These are phyloP conservation scores for Ibycter americanus DNA, from an alignment of 2,797 vertebrate genomes.

Conservation along the genomic window DNA sequence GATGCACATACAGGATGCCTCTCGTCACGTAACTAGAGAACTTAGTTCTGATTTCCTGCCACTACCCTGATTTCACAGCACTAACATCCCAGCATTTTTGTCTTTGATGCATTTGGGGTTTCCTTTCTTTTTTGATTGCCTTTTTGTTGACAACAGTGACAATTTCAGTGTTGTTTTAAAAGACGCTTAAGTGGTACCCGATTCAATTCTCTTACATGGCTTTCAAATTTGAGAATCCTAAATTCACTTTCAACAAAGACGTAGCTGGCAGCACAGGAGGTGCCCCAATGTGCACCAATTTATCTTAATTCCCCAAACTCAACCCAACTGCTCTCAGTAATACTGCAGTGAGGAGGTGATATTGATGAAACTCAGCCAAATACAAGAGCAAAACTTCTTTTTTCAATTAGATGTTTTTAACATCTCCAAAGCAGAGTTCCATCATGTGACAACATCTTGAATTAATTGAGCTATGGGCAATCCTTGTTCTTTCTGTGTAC, in stretches of 20 bases:
- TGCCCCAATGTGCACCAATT: not conserved
- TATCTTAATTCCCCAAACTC: not conserved
- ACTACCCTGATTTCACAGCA: not conserved
- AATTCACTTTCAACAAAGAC: not conserved
- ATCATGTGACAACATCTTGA: constrained; percentile 50
- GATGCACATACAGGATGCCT: not conserved
- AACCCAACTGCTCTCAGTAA: not conserved
- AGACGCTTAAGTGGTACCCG: not conserved
- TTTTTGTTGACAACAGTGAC: not conserved
- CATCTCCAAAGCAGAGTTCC: constrained; percentile 27
- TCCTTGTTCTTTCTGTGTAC: constrained; percentile 10
- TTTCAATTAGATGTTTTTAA: constrained; percentile 20
- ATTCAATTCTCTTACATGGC: not conserved
- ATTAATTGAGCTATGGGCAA: constrained; percentile 31
- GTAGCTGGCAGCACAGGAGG: not conserved
- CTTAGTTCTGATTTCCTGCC: not conserved
- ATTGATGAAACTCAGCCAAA: constrained; percentile 23
- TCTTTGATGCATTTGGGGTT: not conserved
- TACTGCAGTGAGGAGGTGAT: constrained; percentile 12
- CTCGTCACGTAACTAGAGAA: rapidly evolving
- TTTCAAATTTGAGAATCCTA: not conserved
- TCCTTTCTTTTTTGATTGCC: not conserved
- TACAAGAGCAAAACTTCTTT: constrained; percentile 22
- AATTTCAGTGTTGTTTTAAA: not conserved
- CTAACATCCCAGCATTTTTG: not conserved